phyloP scores from a whole-genome alignment of 2,113 vertebrate genomes.

The Laticauda colubrina region DNA sequence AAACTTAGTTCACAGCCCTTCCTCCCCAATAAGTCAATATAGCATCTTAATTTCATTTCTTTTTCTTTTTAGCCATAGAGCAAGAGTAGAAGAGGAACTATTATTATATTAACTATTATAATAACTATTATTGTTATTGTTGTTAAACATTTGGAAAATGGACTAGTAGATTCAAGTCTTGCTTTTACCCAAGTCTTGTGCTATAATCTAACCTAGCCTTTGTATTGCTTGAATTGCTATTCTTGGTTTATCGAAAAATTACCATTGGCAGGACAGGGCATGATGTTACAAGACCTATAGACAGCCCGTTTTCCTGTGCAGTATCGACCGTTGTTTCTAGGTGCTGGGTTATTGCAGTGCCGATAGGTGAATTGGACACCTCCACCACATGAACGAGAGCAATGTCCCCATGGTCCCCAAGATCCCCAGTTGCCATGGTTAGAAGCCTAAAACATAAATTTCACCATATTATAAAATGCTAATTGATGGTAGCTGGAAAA shows the following conservation, averaged over 20 bases:
- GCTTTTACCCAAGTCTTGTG: neutral
- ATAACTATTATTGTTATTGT: too few species aligned
- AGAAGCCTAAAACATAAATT: constrained; percentile 77
- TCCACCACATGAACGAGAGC: constrained; percentile 88
- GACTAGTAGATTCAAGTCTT: too few species aligned
- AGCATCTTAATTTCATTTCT: neutral
- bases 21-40: neutral
- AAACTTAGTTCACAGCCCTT: neutral
- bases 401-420: constrained; percentile 93
- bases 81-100: neutral
- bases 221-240: neutral
- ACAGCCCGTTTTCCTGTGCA: constrained; percentile 94
- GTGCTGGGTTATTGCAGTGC: constrained; percentile 94
- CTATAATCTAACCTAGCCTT: neutral
- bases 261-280: constrained; percentile 79
- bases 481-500: neutral
- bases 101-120: neutral
- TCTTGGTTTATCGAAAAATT: constrained; percentile 43
- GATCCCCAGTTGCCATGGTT: constrained; percentile 97
- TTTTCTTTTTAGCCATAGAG: neutral
- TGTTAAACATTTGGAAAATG: neutral
- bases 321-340: constrained; percentile 90
- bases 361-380: constrained; percentile 94
- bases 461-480: neutral
- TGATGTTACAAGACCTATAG: constrained; percentile 88